Conservation (phyloP, 2,797 vertebrate species). For the Enteromius afrohamiltoni region DNA sequence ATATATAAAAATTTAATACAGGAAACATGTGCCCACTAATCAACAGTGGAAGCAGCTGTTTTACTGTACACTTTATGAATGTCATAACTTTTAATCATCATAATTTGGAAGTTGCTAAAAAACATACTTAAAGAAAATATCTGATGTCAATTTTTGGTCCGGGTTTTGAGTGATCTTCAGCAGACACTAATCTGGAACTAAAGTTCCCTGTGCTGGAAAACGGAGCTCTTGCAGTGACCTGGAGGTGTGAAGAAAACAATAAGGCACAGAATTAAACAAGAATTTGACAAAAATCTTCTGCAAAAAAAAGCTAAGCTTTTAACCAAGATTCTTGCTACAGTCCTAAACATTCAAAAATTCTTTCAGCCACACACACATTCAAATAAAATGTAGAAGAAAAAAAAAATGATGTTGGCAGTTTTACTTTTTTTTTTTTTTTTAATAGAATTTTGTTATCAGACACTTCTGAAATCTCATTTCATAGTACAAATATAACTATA, state of each 20-base stretch:
- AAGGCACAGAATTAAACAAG: neutral
- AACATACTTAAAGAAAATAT: neutral
- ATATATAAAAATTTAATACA: neutral
- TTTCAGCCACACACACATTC: neutral
- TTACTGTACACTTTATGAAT: neutral
- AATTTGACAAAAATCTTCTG: neutral
- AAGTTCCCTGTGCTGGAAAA: conserved; percentile 65
- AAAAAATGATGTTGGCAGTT: neutral
- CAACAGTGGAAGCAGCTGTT: conserved; percentile 2
- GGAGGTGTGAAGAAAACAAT: conserved; percentile 56
- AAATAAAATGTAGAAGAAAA: neutral
- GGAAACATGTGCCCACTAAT: neutral
- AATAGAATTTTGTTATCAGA: neutral
- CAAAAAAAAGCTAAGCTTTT: neutral
- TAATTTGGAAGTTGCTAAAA: neutral
- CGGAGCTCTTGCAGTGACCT: conserved; percentile 71
- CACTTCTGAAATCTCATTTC: neutral
- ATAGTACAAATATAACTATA: neutral
- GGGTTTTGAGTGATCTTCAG: conserved; percentile 10
- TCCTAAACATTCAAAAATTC: neutral
- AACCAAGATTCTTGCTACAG: neutral
- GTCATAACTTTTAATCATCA: neutral
- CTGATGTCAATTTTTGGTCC: conserved; percentile 3
- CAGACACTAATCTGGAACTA: conserved; percentile 53
- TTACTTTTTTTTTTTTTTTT: neutral